Conservation (phyloP, 2,797 vertebrate genomes). For the Crocodylus rhombifer region DNA sequence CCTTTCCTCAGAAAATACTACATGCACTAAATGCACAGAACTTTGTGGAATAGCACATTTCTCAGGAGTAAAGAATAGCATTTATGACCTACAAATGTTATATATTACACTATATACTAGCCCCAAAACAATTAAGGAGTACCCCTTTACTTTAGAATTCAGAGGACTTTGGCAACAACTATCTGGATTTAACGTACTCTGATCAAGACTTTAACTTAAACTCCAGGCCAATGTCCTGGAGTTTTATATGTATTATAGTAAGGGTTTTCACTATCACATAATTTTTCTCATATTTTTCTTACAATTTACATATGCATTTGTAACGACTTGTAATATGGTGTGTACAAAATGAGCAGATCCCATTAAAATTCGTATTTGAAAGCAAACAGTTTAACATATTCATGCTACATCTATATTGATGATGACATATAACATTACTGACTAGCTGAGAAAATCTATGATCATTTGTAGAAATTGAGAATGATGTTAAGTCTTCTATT, state of each 20-base stretch:
- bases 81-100: neutral
- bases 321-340: neutral
- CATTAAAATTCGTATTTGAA: neutral
- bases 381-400: neutral
- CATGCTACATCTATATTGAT: neutral
- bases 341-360: neutral
- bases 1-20: neutral
- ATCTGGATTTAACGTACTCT: neutral
- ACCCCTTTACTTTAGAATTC: neutral
- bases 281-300: neutral
- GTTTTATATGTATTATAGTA: neutral
- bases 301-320: neutral
- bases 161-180: neutral
- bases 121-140: constrained; percentile 8
- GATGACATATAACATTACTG: neutral
- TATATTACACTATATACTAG: neutral
- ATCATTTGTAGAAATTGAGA: too few relatives aligned
- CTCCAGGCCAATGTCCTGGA: neutral
- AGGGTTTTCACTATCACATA: neutral
- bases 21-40: constrained; percentile 3
- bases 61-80: neutral
- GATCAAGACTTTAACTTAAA: neutral
- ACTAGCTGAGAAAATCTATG: too few relatives aligned
- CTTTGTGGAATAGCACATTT: fast-evolving
- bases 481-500: too few relatives aligned